Conservation (phyloP, 2,113 vertebrate species). For the Carassius gibelio region DNA sequence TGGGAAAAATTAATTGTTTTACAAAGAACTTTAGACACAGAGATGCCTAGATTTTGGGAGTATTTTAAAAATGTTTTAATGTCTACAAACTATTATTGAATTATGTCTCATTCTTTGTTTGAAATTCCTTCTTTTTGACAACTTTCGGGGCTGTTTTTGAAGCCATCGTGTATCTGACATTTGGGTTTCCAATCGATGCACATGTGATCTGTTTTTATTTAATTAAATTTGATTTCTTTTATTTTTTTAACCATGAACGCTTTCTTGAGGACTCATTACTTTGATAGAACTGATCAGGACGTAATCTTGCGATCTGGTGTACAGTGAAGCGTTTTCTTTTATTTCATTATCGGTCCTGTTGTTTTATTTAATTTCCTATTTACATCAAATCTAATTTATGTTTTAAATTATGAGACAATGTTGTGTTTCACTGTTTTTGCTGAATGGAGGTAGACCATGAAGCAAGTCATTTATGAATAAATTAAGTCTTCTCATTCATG, state of each 20-base stretch:
- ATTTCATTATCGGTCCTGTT: conserved; percentile 47
- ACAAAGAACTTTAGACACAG: background rate
- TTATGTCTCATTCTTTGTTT: conserved; percentile 23
- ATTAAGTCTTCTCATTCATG: conserved; percentile 74
- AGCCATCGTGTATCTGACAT: background rate
- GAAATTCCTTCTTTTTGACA: conserved; percentile 22
- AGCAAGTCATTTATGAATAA: conserved; percentile 75
- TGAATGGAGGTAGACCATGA: conserved; percentile 65
- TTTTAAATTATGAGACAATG: conserved; percentile 80
- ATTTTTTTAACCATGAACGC: conserved; percentile 31
- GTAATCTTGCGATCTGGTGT: conserved; percentile 28
- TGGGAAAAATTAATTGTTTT: too few relatives aligned
- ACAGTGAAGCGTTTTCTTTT: conserved; percentile 56
- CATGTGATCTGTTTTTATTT: conserved; percentile 10
- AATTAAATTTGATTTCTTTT: conserved; percentile 20
- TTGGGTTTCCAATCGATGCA: conserved; percentile 2
- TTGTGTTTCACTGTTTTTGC: conserved; percentile 68
- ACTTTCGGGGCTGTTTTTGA: conserved; percentile 16
- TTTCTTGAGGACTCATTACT: conserved; percentile 18
- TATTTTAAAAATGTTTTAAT: conserved; percentile 25
- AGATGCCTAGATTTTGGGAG: background rate
- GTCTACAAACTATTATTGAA: conserved; percentile 6
- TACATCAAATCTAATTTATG: conserved; percentile 80
- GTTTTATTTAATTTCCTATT: conserved; percentile 81
- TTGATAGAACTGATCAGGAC: conserved; percentile 29